Base-by-base conservation (phyloP, 2,797 vertebrate species). In the Anguilla marmorata region DNA sequence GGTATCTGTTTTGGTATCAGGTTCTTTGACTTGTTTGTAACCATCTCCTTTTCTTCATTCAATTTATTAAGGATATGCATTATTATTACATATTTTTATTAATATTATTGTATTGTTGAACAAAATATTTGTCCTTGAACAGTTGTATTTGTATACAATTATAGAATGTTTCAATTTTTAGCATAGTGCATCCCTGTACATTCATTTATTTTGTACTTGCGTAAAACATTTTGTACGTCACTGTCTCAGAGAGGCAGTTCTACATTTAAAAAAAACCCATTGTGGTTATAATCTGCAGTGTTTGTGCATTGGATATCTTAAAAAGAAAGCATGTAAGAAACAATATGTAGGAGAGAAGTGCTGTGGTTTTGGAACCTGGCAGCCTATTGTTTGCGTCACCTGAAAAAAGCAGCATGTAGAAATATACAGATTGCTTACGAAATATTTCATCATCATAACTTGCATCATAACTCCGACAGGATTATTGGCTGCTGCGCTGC, bases 291-390 rank as follows among this genome's bases (percentile, higher is more conserved):
- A 82, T 24, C 45, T 9, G 41, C 21, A n/a, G 7, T 45, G 24
- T 82, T 50, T 82, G 8, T 87, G 27, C 24, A 54, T 19, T 16
- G 37, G 21, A 60, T 80, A 12, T 45, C 21, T 2, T 82, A 16
- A 48, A 3, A 45, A 41, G 37, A 21, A 37, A 33, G 33, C 14
- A 11, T 11, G 74, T 79, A 3, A 6, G 21, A 82, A 82, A 45
- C 8, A 19, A 45, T 79, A 37, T 82, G 5, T 50, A 2, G 45
- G 21, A 82, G 45, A 82, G 24, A 45, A 82, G 33, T 6, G 52
- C 21, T 87, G 72, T 80, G 80, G 27, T 30, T 80, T 60, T 82
- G 86, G 79, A 58, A 84, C 24, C 50, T 12, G 14, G 50, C 12
- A 50, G 41, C 24, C 41, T 50, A 8, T 45, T 45, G 74, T 48